Base-by-base conservation (phyloP, 2,888 invertebrate genomes). In the Hololepta plana region DNA sequence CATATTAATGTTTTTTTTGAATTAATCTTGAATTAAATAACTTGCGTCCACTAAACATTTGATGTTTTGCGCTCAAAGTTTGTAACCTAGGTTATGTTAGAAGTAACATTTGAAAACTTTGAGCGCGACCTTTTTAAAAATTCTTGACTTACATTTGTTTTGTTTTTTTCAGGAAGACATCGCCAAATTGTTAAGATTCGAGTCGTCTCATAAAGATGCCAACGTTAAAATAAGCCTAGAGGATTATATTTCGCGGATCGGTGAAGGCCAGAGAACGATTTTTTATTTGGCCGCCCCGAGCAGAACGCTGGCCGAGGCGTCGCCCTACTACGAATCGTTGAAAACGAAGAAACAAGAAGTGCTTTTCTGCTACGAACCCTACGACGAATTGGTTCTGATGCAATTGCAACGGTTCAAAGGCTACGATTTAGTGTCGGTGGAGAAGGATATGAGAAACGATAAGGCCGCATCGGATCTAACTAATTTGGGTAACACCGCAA, bases 331-430 rank as follows among this genome's bases (percentile, higher is more conserved):
- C 44, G 96, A 96, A 57, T 80, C 84, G 7, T 60, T 96, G 9
- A 85, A 84, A 48, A 75, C 79, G 46, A 74, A 74, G 26, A 73
- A 85, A 38, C 68, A 81, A 4, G 90, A 95, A 58, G 93, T 96
- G 0, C 54, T 96, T 8, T 96, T 91, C 57, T 87, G 93, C 45
- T 93, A 85, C 44, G 95, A 96, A 47, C 77, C 85, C n/a, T 91
- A 93, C 42, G 96, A 98, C 51, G 96, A 96, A 53, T 59, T 96
- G 27, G 88, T 93, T 3, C 58, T 96, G 11, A 71, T 90, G 66
- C 90, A 93, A 43, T 55, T 95, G 29, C 71, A 73, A 33, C 72
- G 81, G 46, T 96, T 81, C 49, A 73, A 73, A 35, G 69, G 71
- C 23, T 64, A 71, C 40, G 60, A 63, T 31, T 59, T 98, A 4